These are phyloP conservation scores for Rhagonycha fulva DNA, from an alignment of 2,888 invertebrate species.

Conservation along the genomic window DNA sequence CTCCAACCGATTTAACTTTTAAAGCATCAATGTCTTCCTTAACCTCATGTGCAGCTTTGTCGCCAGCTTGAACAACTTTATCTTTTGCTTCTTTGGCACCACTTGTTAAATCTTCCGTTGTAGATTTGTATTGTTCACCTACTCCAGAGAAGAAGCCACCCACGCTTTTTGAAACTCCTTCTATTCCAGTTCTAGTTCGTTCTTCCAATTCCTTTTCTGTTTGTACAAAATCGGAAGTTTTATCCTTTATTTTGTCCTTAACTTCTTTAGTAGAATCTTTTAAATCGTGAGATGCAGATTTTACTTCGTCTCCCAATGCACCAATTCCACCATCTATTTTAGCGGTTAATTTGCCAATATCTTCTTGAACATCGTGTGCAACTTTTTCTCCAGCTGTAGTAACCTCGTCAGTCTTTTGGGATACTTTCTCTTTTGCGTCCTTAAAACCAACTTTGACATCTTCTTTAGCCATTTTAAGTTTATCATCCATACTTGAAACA, in stretches of 20 bases:
- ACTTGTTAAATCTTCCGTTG: not conserved
- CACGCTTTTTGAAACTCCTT: constrained; percentile 7
- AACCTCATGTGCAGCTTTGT: constrained; percentile 18
- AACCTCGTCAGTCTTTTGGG: constrained; percentile 40
- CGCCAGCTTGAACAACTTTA: not conserved
- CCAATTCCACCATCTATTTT: not conserved
- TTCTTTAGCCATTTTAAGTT: not conserved
- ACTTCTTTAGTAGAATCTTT: constrained; percentile 7
- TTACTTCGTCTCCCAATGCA: not conserved
- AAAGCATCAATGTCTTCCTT: constrained; percentile 19
- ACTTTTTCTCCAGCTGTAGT: not conserved
- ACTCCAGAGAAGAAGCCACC: not conserved
- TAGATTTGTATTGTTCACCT: not conserved
- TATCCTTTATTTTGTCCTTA: constrained; percentile 35
- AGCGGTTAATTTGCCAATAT: not conserved
- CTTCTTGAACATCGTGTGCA: constrained; percentile 9
- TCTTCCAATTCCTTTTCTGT: not conserved
- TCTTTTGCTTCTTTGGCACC: not conserved
- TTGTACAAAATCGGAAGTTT: constrained; percentile 27
- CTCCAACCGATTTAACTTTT: constrained; percentile 23
- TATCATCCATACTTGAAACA: not conserved
- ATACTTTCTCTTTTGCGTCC: constrained; percentile 35
- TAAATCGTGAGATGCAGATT: constrained; percentile 13
- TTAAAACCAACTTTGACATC: not conserved
- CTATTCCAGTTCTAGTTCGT: not conserved